These are phyloP conservation scores for Callospermophilus lateralis DNA, from an alignment of 2,113 vertebrate species.

Conservation along the genomic window DNA sequence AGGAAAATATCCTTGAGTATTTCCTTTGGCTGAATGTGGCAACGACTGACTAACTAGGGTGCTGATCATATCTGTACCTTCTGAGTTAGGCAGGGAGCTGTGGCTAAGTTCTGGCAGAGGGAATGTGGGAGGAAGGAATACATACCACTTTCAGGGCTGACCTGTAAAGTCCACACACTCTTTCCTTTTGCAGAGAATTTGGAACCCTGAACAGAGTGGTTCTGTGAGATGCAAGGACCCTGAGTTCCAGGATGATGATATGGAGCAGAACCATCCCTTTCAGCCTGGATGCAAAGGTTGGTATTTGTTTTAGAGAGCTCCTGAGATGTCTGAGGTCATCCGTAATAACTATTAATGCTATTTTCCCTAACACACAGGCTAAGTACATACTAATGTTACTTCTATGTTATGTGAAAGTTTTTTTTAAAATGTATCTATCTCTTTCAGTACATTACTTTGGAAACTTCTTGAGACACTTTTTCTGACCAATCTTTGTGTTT, in stretches of 20 bases:
- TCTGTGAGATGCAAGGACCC: neutral
- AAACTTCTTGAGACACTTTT: neutral
- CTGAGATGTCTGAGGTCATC: neutral
- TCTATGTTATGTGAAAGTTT: neutral
- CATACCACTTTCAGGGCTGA: neutral
- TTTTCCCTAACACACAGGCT: neutral
- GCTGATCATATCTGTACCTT: neutral
- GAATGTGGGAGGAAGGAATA: neutral
- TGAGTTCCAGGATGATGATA: neutral
- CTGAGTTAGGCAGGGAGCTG: neutral
- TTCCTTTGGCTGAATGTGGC: neutral
- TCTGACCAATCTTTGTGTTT: slow-evolving; percentile 1
- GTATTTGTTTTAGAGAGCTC: neutral
- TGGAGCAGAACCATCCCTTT: neutral
- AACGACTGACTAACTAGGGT: neutral
- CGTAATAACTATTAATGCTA: neutral
- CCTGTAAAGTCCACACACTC: neutral
- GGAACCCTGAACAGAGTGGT: neutral
- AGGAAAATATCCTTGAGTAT: neutral
- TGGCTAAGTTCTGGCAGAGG: neutral
- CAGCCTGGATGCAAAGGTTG: neutral
- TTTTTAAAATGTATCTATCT: neutral
- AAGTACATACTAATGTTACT: neutral
- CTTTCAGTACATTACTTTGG: neutral
- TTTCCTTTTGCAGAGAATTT: neutral